Evolutionary conservation across 2,888 invertebrate genomes (phyloP).

Genomic region (Pammene aurita): DNA sequence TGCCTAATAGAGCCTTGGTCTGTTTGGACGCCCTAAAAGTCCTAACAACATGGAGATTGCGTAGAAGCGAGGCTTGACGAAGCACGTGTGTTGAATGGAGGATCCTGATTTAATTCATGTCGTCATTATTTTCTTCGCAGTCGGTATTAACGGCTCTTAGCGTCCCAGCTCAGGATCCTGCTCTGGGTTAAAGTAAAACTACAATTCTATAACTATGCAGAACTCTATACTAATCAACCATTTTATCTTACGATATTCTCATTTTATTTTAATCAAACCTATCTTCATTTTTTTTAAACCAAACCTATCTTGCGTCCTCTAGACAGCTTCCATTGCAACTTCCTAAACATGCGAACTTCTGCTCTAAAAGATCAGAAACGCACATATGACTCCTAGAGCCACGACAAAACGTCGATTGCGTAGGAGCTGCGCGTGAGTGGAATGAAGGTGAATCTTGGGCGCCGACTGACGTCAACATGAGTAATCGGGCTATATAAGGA

Average conservation of each 20-base stretch:
- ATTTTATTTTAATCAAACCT: too few relatives aligned
- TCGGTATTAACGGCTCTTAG: neutral
- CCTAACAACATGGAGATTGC: neutral
- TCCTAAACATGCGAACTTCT: too few relatives aligned
- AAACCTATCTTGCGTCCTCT: too few relatives aligned
- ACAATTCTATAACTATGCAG: too few relatives aligned
- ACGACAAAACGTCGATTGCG: constrained; percentile 1
- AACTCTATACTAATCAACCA: too few relatives aligned
- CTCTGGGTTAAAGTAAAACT: too few relatives aligned
- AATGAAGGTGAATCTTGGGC: constrained; percentile 15
- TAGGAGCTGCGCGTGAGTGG: constrained; percentile 19
- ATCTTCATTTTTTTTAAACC: too few relatives aligned
- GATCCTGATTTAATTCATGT: neutral
- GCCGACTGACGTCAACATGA: constrained; percentile 3
- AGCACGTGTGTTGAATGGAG: neutral
- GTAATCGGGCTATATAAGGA: constrained; percentile 14
- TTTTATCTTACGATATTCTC: too few relatives aligned
- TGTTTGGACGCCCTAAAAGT: constrained; percentile 2
- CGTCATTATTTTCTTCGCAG: neutral
- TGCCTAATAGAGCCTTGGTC: constrained; percentile 1
- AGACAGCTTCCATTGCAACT: too few relatives aligned
- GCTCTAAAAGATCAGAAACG: neutral
- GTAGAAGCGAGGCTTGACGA: neutral
- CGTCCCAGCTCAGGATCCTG: too few relatives aligned
- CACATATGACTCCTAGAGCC: neutral